A percentile compares a stretch with the other conserved stretches of the same genome.
These are phyloP conservation scores for Rachycentron canadum DNA, from an alignment of 2,797 vertebrate species.

Conservation along the genomic window DNA sequence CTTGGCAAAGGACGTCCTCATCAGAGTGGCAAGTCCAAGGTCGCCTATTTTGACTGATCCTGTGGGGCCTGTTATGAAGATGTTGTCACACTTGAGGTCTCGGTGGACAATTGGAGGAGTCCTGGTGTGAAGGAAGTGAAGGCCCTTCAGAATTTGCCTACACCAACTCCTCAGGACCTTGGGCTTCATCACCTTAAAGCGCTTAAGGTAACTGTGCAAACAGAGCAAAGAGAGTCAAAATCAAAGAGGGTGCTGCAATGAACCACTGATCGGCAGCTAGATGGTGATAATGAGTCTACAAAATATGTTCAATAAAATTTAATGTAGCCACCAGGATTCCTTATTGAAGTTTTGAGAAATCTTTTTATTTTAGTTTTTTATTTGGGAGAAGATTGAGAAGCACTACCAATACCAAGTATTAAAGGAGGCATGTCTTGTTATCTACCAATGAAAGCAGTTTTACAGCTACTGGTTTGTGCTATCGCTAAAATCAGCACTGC, in stretches of 20 bases:
- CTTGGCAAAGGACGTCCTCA: slow-evolving; percentile 97
- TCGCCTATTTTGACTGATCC: slow-evolving; percentile 98
- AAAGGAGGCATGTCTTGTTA: background rate
- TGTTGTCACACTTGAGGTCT: slow-evolving; percentile 98
- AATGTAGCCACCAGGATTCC: background rate
- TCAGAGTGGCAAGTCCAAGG: slow-evolving; percentile 94
- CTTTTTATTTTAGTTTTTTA: background rate
- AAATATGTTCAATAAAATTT: background rate
- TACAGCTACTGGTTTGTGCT: slow-evolving; percentile 2
- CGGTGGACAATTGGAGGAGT: slow-evolving; percentile 96
- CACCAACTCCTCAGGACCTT: slow-evolving; percentile 98
- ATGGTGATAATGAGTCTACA: background rate
- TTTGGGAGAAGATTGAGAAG: background rate
- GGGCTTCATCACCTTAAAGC: slow-evolving; percentile 99
- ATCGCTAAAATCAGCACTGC: slow-evolving; percentile 4
- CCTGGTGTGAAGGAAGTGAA: slow-evolving; percentile 96
- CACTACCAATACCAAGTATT: slow-evolving; percentile 13
- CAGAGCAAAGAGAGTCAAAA: slow-evolving; percentile 32
- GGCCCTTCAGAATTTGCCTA: slow-evolving; percentile 94
- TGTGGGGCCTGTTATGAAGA: slow-evolving; percentile 97
- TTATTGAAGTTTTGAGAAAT: background rate
- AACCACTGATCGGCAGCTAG: background rate
- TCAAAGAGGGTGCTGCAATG: background rate
- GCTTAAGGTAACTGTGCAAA: slow-evolving; percentile 91
- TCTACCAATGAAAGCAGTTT: background rate